Evolutionary conservation across 1,140 invertebrate species (phyloP), one percentile per base, ranked within the genome.

Genomic region (Polypedilum vanderplanki): DNA sequence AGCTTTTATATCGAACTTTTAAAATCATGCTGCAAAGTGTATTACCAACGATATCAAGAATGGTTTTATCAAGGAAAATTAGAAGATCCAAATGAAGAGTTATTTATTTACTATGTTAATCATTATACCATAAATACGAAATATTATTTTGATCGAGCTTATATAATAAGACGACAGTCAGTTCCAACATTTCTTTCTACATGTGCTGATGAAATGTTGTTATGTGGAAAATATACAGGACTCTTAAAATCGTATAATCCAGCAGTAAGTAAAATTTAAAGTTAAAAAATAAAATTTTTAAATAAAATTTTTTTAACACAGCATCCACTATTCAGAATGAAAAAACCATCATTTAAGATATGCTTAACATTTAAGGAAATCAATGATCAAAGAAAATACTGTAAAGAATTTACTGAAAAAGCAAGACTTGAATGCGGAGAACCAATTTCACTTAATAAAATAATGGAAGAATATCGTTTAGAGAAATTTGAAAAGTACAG

Each of bases 151-250:
- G 81, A 83, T 40, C 79, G 78, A 64, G 80, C 79, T 3, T 80
- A 79, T 7, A 76, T 77, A 33, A 76, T 83, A 18, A 74, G 76
- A 3, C 70, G 67, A 3, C 76, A 78, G 65, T 76, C 77, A 5
- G 76, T 83, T 8, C 81, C 81, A 0, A 78, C 77, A 9, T 83
- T 83, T 74, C 74, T 83, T 9, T 7, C 17, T 9, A 79, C 79
- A n/a, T 81, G 76, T 41, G 80, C 82, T 57, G 76, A 79, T 15
- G 75, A 77, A 5, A 80, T 82, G 41, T 57, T 83, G 0, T 78
- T 80, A 33, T 82, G 81, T 46, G 81, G 81, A 15, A 83, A 81
- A 74, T 82, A 83, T 74, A 82, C 80, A 24, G 79, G 77, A 33
- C 75, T 83, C 7, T 76, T 83, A 0, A 80, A 77, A 74, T 74